phyloP scores from a whole-genome alignment of 1,140 invertebrate genomes.

The Triops longicaudatus region DNA sequence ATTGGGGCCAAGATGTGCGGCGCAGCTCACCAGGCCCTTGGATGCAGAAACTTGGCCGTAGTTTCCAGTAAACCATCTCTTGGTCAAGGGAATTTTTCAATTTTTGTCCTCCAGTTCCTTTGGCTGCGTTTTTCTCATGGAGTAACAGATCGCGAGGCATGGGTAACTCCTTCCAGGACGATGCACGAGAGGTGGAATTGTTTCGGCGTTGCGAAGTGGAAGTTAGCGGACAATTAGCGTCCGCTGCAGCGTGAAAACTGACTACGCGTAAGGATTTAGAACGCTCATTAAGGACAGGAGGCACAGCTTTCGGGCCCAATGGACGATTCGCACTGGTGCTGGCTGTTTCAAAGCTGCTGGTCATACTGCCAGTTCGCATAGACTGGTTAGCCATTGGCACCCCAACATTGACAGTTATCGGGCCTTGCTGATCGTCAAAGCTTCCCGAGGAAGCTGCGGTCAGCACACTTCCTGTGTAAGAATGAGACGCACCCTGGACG shows the following conservation, averaged over 20 bases:
- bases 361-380: conserved; percentile 25
- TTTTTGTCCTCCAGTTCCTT: background rate
- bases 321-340: conserved; percentile 38
- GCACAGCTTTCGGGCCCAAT: conserved; percentile 19
- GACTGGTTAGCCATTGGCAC: background rate
- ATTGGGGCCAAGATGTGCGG: conserved; percentile 27
- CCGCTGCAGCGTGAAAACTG: background rate
- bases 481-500: background rate
- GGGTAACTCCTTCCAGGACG: background rate
- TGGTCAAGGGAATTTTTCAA: background rate
- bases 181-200: conserved; percentile 3
- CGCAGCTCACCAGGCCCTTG: background rate
- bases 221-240: background rate
- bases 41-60: conserved; percentile 23
- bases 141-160: background rate
- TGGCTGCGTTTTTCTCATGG: background rate
- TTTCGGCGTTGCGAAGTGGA: background rate
- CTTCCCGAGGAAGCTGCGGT: conserved; percentile 4
- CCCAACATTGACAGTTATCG: background rate
- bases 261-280: conserved; percentile 27
- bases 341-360: conserved; percentile 45
- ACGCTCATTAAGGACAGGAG: conserved; percentile 27
- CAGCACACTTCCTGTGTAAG: background rate
- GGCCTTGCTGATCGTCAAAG: background rate
- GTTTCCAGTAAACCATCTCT: conserved; percentile 16